Conservation (phyloP, 1,140 invertebrate genomes). For the Triops longicaudatus region DNA sequence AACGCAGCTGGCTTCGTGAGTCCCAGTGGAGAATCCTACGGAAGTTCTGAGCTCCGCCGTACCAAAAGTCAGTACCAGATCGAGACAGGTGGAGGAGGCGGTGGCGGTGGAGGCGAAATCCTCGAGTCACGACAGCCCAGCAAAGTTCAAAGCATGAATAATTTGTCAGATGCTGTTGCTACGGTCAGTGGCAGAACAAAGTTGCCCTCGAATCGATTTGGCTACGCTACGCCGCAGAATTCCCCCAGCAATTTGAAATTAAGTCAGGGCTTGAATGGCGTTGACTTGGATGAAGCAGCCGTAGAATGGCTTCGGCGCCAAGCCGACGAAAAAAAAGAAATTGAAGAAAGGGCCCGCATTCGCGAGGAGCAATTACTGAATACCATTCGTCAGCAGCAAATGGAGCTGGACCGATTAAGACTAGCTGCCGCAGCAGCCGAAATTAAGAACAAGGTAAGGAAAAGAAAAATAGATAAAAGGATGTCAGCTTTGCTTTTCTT, state of each 20-base stretch:
- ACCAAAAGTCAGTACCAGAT: conserved; percentile 27
- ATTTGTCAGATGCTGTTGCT: conserved; percentile 16
- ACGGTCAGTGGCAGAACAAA: background rate
- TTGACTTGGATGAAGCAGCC: conserved; percentile 12
- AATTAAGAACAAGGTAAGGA: conserved; percentile 25
- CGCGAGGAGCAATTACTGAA: conserved; percentile 35
- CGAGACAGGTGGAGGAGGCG: conserved; percentile 3
- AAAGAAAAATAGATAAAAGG: too few relatives aligned
- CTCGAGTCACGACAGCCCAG: background rate
- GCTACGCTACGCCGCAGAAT: conserved; percentile 17
- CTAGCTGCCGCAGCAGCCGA: conserved; percentile 23
- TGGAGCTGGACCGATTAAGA: conserved; percentile 33
- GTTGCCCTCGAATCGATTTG: conserved; percentile 16
- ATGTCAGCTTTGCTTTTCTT: too few relatives aligned
- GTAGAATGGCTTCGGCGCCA: background rate
- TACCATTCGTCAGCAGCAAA: conserved; percentile 31
- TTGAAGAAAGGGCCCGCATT: conserved; percentile 34
- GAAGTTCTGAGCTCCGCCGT: conserved; percentile 16
- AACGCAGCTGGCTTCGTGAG: conserved; percentile 17
- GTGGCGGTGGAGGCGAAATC: background rate
- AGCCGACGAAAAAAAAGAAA: conserved; percentile 31
- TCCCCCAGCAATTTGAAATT: background rate
- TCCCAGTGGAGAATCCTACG: conserved; percentile 16
- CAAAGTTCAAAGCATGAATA: conserved; percentile 24
- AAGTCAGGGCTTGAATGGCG: background rate